phyloP scores from a whole-genome alignment of 2,888 invertebrate species.

The Metallyticus violacea region DNA sequence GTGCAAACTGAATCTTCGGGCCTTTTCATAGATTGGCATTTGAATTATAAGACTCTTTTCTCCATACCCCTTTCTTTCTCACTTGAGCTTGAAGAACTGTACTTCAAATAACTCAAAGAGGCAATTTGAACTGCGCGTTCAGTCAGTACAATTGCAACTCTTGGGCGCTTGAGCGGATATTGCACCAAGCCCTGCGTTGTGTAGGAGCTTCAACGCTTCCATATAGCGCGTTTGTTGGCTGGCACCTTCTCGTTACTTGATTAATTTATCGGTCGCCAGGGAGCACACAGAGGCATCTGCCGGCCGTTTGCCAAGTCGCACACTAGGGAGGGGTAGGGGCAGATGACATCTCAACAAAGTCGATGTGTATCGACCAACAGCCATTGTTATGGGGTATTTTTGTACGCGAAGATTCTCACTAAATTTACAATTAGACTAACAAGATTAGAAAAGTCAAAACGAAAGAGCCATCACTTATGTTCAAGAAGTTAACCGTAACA shows the following conservation, averaged over 20 bases:
- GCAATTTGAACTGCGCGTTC: background rate
- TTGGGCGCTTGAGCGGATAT: background rate
- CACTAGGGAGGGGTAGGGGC: background rate
- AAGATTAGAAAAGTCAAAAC: no score
- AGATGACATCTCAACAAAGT: background rate
- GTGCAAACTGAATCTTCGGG: no score
- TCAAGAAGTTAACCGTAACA: no score
- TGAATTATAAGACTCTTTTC: no score
- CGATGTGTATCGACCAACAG: background rate
- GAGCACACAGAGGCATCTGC: constrained; percentile 4
- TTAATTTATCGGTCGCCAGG: constrained; percentile 35
- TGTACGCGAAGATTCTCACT: background rate
- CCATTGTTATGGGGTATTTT: background rate
- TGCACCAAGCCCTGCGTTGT: background rate
- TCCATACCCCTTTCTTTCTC: no score
- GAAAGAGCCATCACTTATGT: background rate
- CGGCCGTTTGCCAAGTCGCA: background rate
- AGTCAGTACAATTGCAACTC: background rate
- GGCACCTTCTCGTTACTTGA: constrained; percentile 34
- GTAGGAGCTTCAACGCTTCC: constrained; percentile 20
- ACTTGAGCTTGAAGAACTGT: no score
- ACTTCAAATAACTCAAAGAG: background rate
- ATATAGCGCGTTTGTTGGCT: constrained; percentile 26
- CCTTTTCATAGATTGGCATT: no score
- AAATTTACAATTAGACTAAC: background rate